Percentiles rank a stretch among this genome's conserved stretches.
These are phyloP conservation scores for Albula goreensis DNA, from an alignment of 2,113 vertebrate species.

Conservation along the genomic window DNA sequence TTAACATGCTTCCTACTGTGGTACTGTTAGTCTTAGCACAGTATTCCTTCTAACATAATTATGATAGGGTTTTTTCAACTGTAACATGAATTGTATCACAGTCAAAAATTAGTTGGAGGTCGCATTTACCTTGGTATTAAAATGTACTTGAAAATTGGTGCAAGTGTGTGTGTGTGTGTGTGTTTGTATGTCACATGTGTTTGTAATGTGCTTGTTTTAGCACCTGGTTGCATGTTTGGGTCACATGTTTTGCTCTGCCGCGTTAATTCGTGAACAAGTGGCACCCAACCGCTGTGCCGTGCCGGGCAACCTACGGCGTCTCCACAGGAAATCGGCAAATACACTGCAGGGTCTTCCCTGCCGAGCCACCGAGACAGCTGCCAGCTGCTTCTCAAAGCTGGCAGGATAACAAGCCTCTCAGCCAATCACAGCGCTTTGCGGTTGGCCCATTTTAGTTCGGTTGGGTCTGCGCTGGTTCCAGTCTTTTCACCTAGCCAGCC, in stretches of 20 bases:
- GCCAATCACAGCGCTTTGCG: slow-evolving; percentile 48
- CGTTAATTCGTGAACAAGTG: not conserved
- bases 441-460: not conserved
- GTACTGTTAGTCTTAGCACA: slow-evolving; percentile 3
- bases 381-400: not conserved
- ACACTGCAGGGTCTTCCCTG: not conserved
- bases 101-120: no score
- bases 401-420: slow-evolving; percentile 35
- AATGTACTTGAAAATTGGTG: no score
- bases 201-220: not conserved
- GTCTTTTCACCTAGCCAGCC: not conserved
- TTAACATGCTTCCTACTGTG: slow-evolving; percentile 22
- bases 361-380: not conserved
- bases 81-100: not conserved
- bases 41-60: not conserved
- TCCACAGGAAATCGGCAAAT: no score
- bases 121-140: no score
- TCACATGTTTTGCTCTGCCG: not conserved
- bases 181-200: not conserved
- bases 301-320: no score
- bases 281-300: not conserved
- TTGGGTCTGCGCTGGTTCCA: slow-evolving; percentile 23
- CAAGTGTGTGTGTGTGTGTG: not conserved
- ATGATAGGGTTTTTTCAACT: not conserved
- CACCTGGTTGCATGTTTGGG: not conserved